These are phyloP conservation scores for Heliconius aoede DNA, from an alignment of 2,888 invertebrate genomes.

Conservation along the genomic window DNA sequence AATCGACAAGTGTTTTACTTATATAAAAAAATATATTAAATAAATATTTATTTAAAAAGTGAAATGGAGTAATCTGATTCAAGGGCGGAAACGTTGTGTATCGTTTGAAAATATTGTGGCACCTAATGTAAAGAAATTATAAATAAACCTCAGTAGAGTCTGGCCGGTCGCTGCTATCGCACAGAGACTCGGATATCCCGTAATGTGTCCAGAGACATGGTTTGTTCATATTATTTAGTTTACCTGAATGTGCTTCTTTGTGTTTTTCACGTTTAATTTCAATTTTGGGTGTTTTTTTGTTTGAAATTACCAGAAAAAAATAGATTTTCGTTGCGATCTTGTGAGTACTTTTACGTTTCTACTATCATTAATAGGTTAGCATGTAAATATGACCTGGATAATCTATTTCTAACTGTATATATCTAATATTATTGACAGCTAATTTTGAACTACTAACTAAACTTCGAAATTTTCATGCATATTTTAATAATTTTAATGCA, in stretches of 20 bases:
- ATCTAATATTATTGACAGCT: slow-evolving; percentile 15
- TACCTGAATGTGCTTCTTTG: slow-evolving; percentile 20
- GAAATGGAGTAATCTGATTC: slow-evolving; percentile 63
- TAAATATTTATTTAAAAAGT: slow-evolving; percentile 26
- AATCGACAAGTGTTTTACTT: slow-evolving; percentile 31
- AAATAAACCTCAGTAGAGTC: slow-evolving; percentile 76
- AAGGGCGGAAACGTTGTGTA: slow-evolving; percentile 66
- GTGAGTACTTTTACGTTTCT: slow-evolving; percentile 3
- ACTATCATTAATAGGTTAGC: slow-evolving; percentile 18
- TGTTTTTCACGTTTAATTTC: slow-evolving; percentile 15
- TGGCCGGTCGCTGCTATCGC: slow-evolving; percentile 46
- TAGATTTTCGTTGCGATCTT: not conserved
- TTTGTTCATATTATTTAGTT: slow-evolving; percentile 33
- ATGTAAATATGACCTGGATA: slow-evolving; percentile 26
- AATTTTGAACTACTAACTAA: not conserved
- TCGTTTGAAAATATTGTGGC: slow-evolving; percentile 71
- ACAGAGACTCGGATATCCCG: slow-evolving; percentile 42
- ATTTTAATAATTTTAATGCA: not conserved
- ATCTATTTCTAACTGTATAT: slow-evolving; percentile 18
- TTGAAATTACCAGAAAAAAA: not conserved
- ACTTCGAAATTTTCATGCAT: not conserved
- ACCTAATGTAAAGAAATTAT: slow-evolving; percentile 71
- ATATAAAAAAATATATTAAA: not conserved
- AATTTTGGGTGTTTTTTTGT: slow-evolving; percentile 7
- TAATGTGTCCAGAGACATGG: slow-evolving; percentile 43